A percentile compares a stretch with the other conserved stretches of the same genome.
Evolutionary conservation across 2,113 vertebrate genomes (phyloP).

Genomic region (Mustela lutreola): DNA sequence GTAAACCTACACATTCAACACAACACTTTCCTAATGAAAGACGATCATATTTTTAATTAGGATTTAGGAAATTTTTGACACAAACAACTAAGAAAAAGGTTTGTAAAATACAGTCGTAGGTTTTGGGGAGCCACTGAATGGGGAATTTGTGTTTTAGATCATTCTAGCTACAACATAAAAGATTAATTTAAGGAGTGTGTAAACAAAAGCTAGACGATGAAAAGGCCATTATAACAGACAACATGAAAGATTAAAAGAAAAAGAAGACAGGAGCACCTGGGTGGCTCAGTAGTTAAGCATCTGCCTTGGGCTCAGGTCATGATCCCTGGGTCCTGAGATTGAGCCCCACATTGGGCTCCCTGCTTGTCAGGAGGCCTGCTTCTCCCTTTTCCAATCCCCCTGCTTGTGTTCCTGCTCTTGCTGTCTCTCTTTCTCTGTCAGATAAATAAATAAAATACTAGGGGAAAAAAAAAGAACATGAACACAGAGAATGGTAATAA

Average conservation of each 20-base stretch:
- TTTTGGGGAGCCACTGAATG: background rate
- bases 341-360: too few species aligned
- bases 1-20: background rate
- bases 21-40: background rate
- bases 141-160: constrained; percentile 2
- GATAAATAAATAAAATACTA: too few species aligned
- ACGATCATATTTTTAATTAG: background rate
- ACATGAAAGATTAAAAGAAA: background rate
- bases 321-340: too few species aligned
- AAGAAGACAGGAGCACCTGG: too few species aligned
- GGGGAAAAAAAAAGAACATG: background rate
- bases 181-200: background rate
- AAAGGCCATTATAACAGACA: background rate
- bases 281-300: too few species aligned
- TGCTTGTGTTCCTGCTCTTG: too few species aligned
- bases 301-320: too few species aligned
- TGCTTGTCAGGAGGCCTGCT: too few species aligned
- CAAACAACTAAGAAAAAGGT: background rate
- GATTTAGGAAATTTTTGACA: constrained; percentile 16
- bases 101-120: background rate
- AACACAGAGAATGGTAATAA: background rate
- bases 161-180: background rate
- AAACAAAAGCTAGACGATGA: background rate
- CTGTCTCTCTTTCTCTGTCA: too few species aligned
- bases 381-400: too few species aligned